Percentiles rank a stretch among this genome's conserved stretches.
phyloP scores from a whole-genome alignment of 1,140 invertebrate species.

The Eurosta solidaginis region DNA sequence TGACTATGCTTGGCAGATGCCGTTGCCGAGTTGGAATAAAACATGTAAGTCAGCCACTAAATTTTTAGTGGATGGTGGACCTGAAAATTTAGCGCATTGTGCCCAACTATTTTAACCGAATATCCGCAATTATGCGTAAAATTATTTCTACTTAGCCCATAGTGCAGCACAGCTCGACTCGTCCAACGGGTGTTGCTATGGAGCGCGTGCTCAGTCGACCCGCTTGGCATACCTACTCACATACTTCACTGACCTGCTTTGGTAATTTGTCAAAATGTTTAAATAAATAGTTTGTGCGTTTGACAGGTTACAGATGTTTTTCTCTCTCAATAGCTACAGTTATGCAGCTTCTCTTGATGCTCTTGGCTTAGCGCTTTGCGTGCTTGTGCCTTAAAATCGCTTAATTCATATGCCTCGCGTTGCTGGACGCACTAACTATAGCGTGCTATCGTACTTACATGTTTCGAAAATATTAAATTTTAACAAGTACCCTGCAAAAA shows the following conservation, averaged over 20 bases:
- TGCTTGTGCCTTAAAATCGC: constrained; percentile 14
- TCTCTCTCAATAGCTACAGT: background rate
- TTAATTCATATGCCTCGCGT: constrained; percentile 4
- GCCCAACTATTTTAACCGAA: too few relatives aligned
- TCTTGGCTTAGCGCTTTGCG: background rate
- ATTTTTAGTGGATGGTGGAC: too few relatives aligned
- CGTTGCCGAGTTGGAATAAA: too few relatives aligned
- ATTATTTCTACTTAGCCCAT: background rate
- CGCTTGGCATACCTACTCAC: background rate
- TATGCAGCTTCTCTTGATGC: background rate
- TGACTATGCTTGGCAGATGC: too few relatives aligned
- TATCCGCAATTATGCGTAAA: background rate
- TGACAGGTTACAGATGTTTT: constrained; percentile 43
- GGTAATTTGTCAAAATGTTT: constrained; percentile 58
- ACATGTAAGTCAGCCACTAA: too few relatives aligned
- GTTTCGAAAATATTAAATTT: too few relatives aligned
- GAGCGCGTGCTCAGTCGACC: background rate
- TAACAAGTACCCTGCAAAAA: too few relatives aligned
- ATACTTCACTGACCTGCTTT: constrained; percentile 36
- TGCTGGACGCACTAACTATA: background rate
- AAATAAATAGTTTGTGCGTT: constrained; percentile 43
- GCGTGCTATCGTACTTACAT: too few relatives aligned
- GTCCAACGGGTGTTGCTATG: background rate
- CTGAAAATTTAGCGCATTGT: too few relatives aligned
- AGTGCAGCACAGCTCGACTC: background rate